Conservation (phyloP, 2,113 vertebrate genomes). For the Chaenogobius annularis region DNA sequence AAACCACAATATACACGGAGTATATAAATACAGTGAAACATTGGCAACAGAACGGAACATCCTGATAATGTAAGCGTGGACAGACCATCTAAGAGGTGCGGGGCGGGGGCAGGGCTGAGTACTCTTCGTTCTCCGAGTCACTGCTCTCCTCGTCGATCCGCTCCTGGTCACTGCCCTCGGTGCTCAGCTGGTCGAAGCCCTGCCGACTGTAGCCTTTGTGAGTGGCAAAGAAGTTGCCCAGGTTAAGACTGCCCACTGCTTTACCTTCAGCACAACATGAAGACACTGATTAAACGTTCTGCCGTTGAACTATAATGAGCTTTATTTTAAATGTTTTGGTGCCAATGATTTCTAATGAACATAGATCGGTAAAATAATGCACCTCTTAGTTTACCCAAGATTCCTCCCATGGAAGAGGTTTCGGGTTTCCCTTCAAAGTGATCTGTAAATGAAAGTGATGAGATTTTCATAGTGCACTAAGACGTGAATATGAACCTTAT, state of each 20-base stretch:
- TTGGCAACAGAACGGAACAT: slow-evolving; percentile 84
- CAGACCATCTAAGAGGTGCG: slow-evolving; percentile 41
- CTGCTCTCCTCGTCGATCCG: slow-evolving; percentile 89
- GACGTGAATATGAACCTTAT: background rate
- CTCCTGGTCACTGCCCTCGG: slow-evolving; percentile 95
- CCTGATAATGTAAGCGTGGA: slow-evolving; percentile 76
- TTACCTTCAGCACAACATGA: slow-evolving; percentile 77
- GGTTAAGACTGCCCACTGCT: slow-evolving; percentile 84
- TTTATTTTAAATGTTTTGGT: background rate
- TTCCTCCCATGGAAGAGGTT: slow-evolving; percentile 82
- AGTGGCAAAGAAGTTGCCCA: slow-evolving; percentile 94
- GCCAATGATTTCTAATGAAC: background rate
- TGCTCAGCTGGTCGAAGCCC: slow-evolving; percentile 95
- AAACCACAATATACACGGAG: slow-evolving; percentile 36
- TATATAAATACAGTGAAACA: slow-evolving; percentile 69
- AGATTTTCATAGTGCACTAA: background rate
- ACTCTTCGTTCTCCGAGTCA: slow-evolving; percentile 92
- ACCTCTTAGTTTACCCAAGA: slow-evolving; percentile 92
- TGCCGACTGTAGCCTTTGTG: slow-evolving; percentile 92
- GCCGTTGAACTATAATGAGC: background rate
- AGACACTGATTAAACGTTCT: background rate
- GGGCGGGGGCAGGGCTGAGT: slow-evolving; percentile 78
- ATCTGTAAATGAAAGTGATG: slow-evolving; percentile 67
- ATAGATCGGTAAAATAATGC: slow-evolving; percentile 16
- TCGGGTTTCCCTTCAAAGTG: slow-evolving; percentile 86